Base-by-base conservation (phyloP, 2,797 vertebrate species). In the Sebastes trivittatus region DNA sequence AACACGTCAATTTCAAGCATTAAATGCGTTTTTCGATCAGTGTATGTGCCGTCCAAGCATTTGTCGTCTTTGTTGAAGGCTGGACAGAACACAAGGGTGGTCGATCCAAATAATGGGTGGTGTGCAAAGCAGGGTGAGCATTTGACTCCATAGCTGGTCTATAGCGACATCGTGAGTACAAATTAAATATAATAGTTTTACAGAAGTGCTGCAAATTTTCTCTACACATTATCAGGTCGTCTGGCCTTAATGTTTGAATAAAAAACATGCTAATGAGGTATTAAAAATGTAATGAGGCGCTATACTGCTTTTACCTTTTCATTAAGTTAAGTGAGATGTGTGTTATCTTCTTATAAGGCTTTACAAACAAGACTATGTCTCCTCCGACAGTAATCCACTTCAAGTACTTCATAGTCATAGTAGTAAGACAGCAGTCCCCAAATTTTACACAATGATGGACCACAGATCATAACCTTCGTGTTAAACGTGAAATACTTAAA, bases 141-240 rank as follows among this genome's bases (percentile, higher is more conserved):
- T 14, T 11, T 14, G 1, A 64, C 52, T 72, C 6, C 52, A 63
- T 27, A 25, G 62, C 67, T 88, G 87, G 91, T 89, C 75, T 69
- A 76, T 64, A 92, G 77, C 85, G 92, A 90, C 92, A 86, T 79
- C 90, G 4, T 81, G 88, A 88, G 90, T 81, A 22, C 11, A 62
- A 34, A 34, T 4, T 6, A 34, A 34, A 14, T 4, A 22, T 62
- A n/a, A 6, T 29, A 61, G 36, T 38, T 38, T 4, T 9, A 32
- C 3, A 32, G 8, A 32, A 32, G 2, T 9, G 8, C 7, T 32
- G 32, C 32, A 32, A 32, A 1, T 32, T 32, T 32, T 32, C 7
- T 32, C 0, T 2, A 32, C 0, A 32, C 9, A 22, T 22, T 3
- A 54, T 4, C 10, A 22, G 49, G 52, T 18, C 16, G 42, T 46